Conservation (phyloP, 2,888 invertebrate species). For the Lamellibrachia columna region DNA sequence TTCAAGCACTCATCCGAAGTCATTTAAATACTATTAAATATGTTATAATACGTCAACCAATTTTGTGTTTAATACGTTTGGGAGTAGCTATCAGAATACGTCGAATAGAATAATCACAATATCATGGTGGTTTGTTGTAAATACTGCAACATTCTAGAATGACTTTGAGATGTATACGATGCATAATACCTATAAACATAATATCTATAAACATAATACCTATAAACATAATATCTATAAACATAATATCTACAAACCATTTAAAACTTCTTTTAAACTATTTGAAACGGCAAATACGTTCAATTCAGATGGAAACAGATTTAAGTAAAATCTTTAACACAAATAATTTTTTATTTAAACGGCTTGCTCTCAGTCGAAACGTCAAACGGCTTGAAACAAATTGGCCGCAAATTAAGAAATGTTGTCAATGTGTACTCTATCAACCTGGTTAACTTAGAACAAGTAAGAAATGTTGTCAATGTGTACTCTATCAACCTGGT, state of each 20-base stretch:
- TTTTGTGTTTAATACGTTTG: too few species aligned
- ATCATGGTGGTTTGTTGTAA: too few species aligned
- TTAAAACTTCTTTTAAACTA: neutral
- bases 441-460: neutral
- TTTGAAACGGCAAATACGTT: neutral
- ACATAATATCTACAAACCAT: neutral
- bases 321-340: neutral
- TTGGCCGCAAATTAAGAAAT: neutral
- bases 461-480: neutral
- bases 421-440: neutral
- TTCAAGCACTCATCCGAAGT: too few species aligned
- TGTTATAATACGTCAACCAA: too few species aligned
- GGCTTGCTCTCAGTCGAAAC: neutral
- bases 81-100: too few species aligned
- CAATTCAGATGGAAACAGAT: neutral
- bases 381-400: neutral
- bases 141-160: neutral
- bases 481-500: neutral
- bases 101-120: too few species aligned
- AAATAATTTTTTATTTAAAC: too few species aligned
- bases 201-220: neutral
- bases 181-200: neutral
- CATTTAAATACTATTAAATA: too few species aligned
- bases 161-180: neutral
- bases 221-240: neutral